Evolutionary conservation across 2,888 invertebrate genomes (phyloP).

Genomic region (Tortricodes alternella): DNA sequence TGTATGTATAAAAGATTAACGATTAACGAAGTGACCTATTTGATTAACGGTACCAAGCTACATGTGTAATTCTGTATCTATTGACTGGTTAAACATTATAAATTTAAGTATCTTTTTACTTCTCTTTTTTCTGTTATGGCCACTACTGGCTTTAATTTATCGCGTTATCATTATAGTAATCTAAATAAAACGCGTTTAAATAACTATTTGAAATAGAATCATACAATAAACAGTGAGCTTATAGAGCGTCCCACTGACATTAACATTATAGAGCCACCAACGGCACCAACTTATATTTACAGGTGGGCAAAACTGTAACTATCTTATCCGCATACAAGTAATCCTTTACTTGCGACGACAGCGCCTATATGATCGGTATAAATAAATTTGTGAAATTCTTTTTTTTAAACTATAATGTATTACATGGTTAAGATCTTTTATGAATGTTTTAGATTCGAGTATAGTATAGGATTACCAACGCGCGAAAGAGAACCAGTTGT

Average conservation of each 20-base stretch:
- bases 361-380: not conserved
- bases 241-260: not conserved
- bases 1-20: no score
- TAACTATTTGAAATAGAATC: not conserved
- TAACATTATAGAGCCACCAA: not conserved
- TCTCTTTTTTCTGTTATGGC: no score
- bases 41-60: no score
- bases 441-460: not conserved
- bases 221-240: not conserved
- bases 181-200: not conserved
- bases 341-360: not conserved
- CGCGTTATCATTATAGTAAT: not conserved
- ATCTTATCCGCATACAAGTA: not conserved
- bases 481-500: not conserved
- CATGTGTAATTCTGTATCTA: no score
- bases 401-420: slow-evolving; percentile 1
- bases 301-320: not conserved
- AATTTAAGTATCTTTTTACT: no score
- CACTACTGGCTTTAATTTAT: not conserved
- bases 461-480: not conserved
- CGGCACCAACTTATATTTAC: no score
- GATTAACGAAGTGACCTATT: no score
- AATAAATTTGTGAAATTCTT: not conserved
- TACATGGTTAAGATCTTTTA: slow-evolving; percentile 7
- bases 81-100: no score